Percentiles rank a stretch among this genome's conserved stretches.
phyloP scores from a whole-genome alignment of 2,888 invertebrate genomes.

The Maniola hyperantus region DNA sequence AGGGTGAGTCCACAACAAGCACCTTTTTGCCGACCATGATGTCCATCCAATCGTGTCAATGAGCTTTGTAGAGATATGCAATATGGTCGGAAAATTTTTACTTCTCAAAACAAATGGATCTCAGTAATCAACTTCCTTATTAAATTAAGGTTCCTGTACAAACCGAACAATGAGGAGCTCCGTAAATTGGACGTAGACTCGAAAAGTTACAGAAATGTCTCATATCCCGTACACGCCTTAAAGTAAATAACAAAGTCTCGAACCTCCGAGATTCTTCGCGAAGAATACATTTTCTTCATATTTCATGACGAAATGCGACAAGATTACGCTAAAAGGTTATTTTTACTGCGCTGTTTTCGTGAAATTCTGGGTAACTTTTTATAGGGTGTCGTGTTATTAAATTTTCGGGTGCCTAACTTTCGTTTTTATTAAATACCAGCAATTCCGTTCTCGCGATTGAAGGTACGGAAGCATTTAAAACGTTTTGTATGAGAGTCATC shows the following conservation, averaged over 20 bases:
- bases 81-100: too few species aligned
- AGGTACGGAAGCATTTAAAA: neutral
- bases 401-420: neutral
- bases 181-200: neutral
- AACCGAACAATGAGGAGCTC: neutral
- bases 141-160: too few species aligned
- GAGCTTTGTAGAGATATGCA: too few species aligned
- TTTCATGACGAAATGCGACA: constrained; percentile 20
- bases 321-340: constrained; percentile 21
- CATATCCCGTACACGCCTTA: constrained; percentile 7
- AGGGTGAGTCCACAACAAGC: too few species aligned
- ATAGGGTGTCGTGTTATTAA: constrained; percentile 14
- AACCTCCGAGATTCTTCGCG: constrained; percentile 15
- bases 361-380: constrained; percentile 1
- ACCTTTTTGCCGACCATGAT: too few species aligned
- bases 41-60: too few species aligned
- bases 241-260: constrained; percentile 23
- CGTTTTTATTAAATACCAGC: neutral
- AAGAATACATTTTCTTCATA: constrained; percentile 23
- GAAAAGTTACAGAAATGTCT: neutral
- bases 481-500: neutral
- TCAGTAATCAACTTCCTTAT: too few species aligned
- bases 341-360: constrained; percentile 19
- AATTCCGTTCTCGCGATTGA: neutral
- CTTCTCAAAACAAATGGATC: too few species aligned